Conservation (phyloP, 2,888 invertebrate species). For the Mythimna lalbum region DNA sequence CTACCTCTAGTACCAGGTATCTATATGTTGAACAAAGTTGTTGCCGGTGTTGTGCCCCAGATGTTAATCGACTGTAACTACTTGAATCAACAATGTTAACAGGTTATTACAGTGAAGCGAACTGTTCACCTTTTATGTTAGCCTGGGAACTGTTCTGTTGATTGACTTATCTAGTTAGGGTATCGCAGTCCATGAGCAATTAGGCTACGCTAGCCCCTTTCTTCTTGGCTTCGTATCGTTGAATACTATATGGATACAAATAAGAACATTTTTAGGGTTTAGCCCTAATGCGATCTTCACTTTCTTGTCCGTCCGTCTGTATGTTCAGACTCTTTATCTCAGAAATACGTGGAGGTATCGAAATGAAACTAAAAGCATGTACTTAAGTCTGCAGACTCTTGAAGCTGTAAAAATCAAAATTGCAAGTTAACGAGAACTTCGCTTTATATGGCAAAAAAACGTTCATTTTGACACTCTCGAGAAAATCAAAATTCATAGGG, state of each 20-base stretch:
- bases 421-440: too few relatives aligned
- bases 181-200: background rate
- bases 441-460: too few relatives aligned
- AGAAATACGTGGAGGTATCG: too few relatives aligned
- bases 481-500: too few relatives aligned
- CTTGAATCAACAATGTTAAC: conserved; percentile 46
- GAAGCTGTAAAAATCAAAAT: too few relatives aligned
- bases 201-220: background rate
- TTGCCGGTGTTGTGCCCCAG: conserved; percentile 42
- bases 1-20: background rate
- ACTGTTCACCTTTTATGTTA: conserved; percentile 22
- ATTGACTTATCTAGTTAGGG: conserved; percentile 1
- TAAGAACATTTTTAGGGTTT: too few relatives aligned
- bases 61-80: conserved; percentile 54
- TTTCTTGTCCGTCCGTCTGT: too few relatives aligned
- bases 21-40: conserved; percentile 35
- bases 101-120: conserved; percentile 16
- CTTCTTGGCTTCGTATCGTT: background rate
- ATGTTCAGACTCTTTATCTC: too few relatives aligned
- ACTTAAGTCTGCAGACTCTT: too few relatives aligned
- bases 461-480: too few relatives aligned
- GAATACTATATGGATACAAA: background rate
- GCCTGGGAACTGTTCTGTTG: conserved; percentile 12
- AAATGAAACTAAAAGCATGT: too few relatives aligned
- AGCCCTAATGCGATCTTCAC: too few relatives aligned